Evolutionary conservation across 2,888 invertebrate genomes (phyloP), one percentile per base, ranked within the genome.

Genomic region (Mycalesis mineus): DNA sequence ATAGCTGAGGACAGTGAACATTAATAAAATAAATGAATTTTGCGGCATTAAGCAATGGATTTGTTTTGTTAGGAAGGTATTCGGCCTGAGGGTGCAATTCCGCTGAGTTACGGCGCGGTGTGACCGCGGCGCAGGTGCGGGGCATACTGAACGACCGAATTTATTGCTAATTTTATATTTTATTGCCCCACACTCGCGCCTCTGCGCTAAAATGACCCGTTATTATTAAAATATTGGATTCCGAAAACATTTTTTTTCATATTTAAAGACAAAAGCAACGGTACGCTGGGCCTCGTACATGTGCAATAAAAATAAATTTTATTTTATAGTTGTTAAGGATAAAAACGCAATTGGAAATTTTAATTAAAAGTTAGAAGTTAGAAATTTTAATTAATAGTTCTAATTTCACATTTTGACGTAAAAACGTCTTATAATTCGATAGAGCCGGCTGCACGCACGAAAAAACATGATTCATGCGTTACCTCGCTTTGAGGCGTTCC

Each of bases 161-260:
- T 87, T 87, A 87, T 86, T 76, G 81, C 80, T 82, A 82, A 84
- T 86, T 86, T 82, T 82, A 81, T 82, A 61, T 62, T 62, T 61
- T 64, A 57, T 58, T 56, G 53, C 33, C 28, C 49, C 60, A 49
- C 40, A 22, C 48, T 36, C 44, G 29, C 44, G 11, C 44, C 36
- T 11, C 36, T 11, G 11, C 36, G 14, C 36, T 42, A 28, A 44
- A 53, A 53, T 57, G 50, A 37, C 17, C 61, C 37, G 42, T 55
- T 62, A 57, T 58, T 53, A 55, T 8, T 37, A 55, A 55, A 39
- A 39, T 44, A 60, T 57, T 55, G 60, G 47, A 57, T 49, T 45
- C 33, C 22, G 47, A 41, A 40, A 9, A 40, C 31, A 15, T 51
- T 31, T 49, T 37, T 51, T 31, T 49, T 37, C 37, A 22, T 7